These are phyloP conservation scores for Steatornis caripensis DNA, from an alignment of 2,113 vertebrate species.

Conservation along the genomic window DNA sequence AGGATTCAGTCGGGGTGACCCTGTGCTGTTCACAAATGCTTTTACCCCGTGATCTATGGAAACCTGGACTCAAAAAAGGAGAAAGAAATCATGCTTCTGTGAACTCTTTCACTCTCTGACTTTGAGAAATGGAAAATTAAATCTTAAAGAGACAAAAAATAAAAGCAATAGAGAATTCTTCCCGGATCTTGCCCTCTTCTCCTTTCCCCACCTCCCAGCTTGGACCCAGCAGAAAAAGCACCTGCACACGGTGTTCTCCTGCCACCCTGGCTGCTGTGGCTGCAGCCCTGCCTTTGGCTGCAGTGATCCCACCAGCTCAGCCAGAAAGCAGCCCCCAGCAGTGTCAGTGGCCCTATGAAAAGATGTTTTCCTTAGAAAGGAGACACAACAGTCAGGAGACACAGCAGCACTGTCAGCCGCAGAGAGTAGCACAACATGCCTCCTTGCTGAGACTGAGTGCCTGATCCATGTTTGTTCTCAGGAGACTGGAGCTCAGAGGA, in stretches of 20 bases:
- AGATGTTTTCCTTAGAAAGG: neutral
- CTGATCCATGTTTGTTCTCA: neutral
- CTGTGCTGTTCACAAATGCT: neutral
- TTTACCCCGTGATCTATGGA: neutral
- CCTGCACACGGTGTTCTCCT: accelerated
- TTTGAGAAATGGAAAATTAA: neutral
- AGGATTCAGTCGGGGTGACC: neutral
- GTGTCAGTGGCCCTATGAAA: neutral
- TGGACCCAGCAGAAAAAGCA: neutral
- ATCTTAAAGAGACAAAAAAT: neutral
- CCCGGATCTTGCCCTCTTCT: neutral
- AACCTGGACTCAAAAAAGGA: neutral
- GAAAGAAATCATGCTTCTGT: neutral
- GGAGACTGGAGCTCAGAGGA: neutral
- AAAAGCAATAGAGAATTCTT: neutral
- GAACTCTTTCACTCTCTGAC: neutral
- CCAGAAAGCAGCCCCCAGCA: neutral
- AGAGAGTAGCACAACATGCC: accelerated
- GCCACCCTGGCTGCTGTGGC: neutral
- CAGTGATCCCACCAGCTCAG: neutral
- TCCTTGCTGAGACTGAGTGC: neutral
- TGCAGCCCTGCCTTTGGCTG: neutral
- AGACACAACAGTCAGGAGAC: neutral
- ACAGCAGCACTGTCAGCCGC: no score
- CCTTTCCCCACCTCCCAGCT: neutral